Evolutionary conservation across 2,888 invertebrate species (phyloP).

Genomic region (Pollenia angustigena): DNA sequence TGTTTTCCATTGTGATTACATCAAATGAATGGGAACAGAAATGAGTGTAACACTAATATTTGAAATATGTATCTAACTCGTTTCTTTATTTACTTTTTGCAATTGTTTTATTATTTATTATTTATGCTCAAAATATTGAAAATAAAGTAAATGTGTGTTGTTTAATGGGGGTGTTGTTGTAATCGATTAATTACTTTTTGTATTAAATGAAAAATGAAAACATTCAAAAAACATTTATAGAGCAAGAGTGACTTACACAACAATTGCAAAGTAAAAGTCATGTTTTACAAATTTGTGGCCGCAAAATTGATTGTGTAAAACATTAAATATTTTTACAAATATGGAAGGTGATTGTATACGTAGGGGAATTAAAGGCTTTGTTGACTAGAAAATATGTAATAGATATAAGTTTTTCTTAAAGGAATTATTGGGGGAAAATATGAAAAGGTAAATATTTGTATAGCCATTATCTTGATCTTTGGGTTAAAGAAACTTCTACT

Average conservation of each 20-base stretch:
- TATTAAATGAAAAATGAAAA: slow-evolving; percentile 40
- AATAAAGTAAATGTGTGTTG: slow-evolving; percentile 45
- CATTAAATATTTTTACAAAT: neutral
- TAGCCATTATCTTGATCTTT: no score
- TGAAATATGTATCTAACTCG: slow-evolving; percentile 29
- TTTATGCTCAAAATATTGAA: slow-evolving; percentile 9
- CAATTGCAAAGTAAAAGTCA: slow-evolving; percentile 47
- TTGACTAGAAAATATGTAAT: neutral
- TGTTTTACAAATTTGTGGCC: slow-evolving; percentile 61
- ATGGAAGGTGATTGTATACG: neutral
- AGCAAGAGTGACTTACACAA: slow-evolving; percentile 50
- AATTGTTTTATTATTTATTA: slow-evolving; percentile 7
- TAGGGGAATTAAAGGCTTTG: slow-evolving; percentile 16
- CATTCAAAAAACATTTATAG: neutral
- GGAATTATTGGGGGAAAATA: neutral
- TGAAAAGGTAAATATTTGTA: neutral
- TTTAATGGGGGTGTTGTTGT: slow-evolving; percentile 48
- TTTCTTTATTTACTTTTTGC: neutral
- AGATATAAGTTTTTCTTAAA: neutral
- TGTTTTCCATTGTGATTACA: slow-evolving; percentile 43
- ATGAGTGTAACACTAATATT: slow-evolving; percentile 45
- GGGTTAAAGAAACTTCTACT: no score
- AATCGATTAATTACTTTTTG: slow-evolving; percentile 52
- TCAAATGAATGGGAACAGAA: slow-evolving; percentile 47
- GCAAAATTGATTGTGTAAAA: slow-evolving; percentile 39